Evolutionary conservation across 2,113 vertebrate genomes (phyloP), one percentile per base, ranked within the genome.

Genomic region (Oophaga pumilio): DNA sequence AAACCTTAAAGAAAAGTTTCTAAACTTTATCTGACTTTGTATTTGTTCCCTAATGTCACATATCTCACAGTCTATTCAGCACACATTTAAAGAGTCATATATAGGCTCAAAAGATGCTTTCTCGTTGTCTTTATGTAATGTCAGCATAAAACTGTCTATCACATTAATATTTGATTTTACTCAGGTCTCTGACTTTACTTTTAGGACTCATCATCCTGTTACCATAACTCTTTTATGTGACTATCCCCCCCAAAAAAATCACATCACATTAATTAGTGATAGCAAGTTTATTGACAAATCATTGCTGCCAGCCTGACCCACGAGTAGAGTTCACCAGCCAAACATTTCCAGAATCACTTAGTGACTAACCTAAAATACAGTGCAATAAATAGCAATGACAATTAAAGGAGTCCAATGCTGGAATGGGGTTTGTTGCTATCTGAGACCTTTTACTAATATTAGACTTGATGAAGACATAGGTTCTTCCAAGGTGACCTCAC

Each of bases 91-190:
- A 83, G 43, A 18, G 49, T 1, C 64, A 83, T 13, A 53, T 24
- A 83, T 53, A 53, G 8, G 9, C 49, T 62, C 18, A 64, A 64
- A 82, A 82, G 22, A 69, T 33, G 56, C 56, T 80, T 83, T 83
- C 6, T 17, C 81, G 24, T 9, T 68, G 43, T 80, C 57, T 17
- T 57, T 80, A 26, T 60, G 57, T 57, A 10, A 33, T 26, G 49
- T 69, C 62, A 50, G 49, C 81, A 80, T 3, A 83, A 68, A 83
- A 68, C 14, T 15, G 43, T 50, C 33, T 26, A 53, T 43, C 33
- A 10, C 62, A 83, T 68, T 66, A 68, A 83, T 69, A 24, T 68
- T 83, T 83, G 49, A 83, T 83, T n/a, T 15, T 50, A 62, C 62
- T 66, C 20, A 49, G 20, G 33, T 50, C 60, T 43, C 43, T 62